Base-by-base conservation (phyloP, 1,140 invertebrate species). In the Calephelis nemesis region DNA sequence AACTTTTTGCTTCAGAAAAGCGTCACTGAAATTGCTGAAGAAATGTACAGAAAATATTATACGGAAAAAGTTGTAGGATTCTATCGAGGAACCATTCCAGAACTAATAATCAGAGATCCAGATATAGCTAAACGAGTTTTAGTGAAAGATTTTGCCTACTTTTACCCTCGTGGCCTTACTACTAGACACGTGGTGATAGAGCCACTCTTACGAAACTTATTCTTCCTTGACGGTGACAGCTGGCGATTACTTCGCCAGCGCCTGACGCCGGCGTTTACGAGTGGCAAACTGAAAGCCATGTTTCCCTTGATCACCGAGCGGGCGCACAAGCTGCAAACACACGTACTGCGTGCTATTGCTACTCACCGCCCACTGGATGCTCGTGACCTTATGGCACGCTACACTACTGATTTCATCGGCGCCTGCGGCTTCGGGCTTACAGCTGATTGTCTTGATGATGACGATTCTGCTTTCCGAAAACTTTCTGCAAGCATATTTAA, bases 131-230 rank as follows among this genome's bases (percentile, higher is more conserved):
- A 93, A 68, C 67, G 76, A 9, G 92, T 95, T 63, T 72, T 94
- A 2, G 81, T 93, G 0, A 93, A 92, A 65, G 93, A 95, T 75
- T 95, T 94, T 69, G 47, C 91, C 4, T 79, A 91, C 71, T 94
- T 95, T 72, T 75, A 83, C 65, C 64, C 75, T 0, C 71, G 83
- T 5, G 83, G 83, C 0, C 39, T 83, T 8, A 70, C 40, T 0
- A 12, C 62, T 5, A 40, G 54, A 8, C 70, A 78, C 9, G 63
- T 64, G 8, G 87, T 90, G 39, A 60, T 78, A 0, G 82, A 87
- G 62, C 82, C 83, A 60, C 63, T 91, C 74, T 68, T 85, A 70
- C 49, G 76, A 62, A 72, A 80, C 77, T 5, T 76, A 69, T 73
- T 81, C 52, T 68, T 80, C 72, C 75, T 82, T 63, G 80, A 87